Evolutionary conservation across 1,140 invertebrate genomes (phyloP), one percentile per base, ranked within the genome.

Genomic region (Dysdera silvatica): DNA sequence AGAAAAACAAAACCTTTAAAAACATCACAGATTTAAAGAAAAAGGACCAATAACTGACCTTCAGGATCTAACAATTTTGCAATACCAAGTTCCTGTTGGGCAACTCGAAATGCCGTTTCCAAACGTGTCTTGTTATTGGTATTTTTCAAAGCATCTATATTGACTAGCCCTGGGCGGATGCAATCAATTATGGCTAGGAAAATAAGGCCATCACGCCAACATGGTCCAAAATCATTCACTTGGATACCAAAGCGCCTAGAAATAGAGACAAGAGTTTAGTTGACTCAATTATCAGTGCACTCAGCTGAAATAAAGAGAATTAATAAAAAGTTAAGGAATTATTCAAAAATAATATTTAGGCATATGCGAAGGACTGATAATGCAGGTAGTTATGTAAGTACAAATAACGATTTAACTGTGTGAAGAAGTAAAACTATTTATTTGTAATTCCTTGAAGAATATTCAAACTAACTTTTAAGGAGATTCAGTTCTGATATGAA

Each of bases 171-270:
- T 24, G 91, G 91, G 72, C 90, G 89, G 69, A 98, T 95, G 16
- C 89, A 87, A 77, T 98, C 91, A 51, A 99, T 91, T 51, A 99
- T 87, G 2, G 92, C 93, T 28, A 97, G 81, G 80, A 99, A 98
- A 16, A 95, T 95, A 70, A 91, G 82, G 61, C 96, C 96, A 77
- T 98, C 95, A 70, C 94, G 82, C 96, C 96, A 99, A 74, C 91
- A 93, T 66, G 87, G 84, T 29, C 95, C 95, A 78, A 99, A 98
- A 79, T 99, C 93, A 76, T 83, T 87, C 4, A 98, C 87, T 77
- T 88, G 81, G 51, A 97, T 85, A 63, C 89, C 89, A 71, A 84
- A 85, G 72, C 91, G 85, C 75, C 89, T 95, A 73, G 12, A 74
- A 72, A 64, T 55, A 37, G 49, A n/a, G 20, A 31, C 53, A 32